Conservation (phyloP, 2,888 invertebrate species). For the Andrena haemorrhoa region DNA sequence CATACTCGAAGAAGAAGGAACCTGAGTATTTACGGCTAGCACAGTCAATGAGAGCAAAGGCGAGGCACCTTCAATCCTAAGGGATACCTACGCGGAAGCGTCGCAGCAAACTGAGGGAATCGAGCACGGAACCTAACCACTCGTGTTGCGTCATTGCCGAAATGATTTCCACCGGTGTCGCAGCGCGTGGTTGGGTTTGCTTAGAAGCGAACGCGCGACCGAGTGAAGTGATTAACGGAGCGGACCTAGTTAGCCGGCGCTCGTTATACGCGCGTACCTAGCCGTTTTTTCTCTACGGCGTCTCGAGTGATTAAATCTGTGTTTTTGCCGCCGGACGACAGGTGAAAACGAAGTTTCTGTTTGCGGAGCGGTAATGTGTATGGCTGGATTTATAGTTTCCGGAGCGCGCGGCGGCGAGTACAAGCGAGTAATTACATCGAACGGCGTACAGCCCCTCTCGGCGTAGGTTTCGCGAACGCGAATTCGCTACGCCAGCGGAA, state of each 20-base stretch:
- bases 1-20: too few species aligned
- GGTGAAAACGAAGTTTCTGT: constrained; percentile 58
- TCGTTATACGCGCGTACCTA: constrained; percentile 43
- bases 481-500: constrained; percentile 28
- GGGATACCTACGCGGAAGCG: neutral
- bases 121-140: neutral
- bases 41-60: neutral
- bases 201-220: constrained; percentile 14
- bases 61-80: too few species aligned
- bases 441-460: constrained; percentile 2
- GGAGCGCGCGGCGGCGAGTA: constrained; percentile 26
- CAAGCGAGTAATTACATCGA: constrained; percentile 48
- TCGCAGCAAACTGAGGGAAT: constrained; percentile 16
- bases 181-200: constrained; percentile 40
- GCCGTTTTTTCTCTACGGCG: constrained; percentile 30
- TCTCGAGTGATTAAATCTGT: constrained; percentile 62
- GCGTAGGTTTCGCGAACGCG: neutral
- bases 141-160: constrained; percentile 1
- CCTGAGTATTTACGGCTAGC: too few species aligned
- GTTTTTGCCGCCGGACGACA: constrained; percentile 45
- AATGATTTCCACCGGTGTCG: constrained; percentile 18
- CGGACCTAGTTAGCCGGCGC: constrained; percentile 37
- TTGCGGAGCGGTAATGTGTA: constrained; percentile 27
- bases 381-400: constrained; percentile 58
- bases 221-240: constrained; percentile 58